A percentile compares a stretch with the other conserved stretches of the same genome.
Evolutionary conservation across 2,797 vertebrate genomes (phyloP).

Genomic region (Enteromius anoplus): DNA sequence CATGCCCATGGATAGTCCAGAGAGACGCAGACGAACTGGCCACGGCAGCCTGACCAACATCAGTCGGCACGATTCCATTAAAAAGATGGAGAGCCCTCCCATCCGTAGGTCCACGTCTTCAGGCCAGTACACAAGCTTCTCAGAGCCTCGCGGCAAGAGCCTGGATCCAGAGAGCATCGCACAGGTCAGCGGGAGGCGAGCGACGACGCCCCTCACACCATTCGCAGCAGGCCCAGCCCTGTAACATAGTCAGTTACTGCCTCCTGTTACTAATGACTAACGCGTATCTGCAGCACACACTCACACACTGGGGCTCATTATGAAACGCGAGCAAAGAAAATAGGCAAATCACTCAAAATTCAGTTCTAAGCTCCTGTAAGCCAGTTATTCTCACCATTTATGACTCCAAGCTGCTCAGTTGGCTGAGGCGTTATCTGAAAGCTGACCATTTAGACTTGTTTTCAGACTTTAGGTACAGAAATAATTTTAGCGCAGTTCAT

Average conservation of each 20-base stretch:
- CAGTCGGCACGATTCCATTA: conserved; percentile 92
- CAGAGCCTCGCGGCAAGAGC: conserved; percentile 86
- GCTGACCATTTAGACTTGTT: conserved; percentile 10
- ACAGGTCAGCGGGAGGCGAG: conserved; percentile 89
- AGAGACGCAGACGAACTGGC: conserved; percentile 85
- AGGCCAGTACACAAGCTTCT: conserved; percentile 91
- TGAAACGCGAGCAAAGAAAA: neutral
- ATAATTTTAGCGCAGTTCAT: neutral
- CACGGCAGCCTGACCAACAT: conserved; percentile 94
- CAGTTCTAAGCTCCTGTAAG: neutral
- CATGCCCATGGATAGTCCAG: conserved; percentile 88
- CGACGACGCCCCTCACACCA: conserved; percentile 74
- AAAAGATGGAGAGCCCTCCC: conserved; percentile 94
- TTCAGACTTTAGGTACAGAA: neutral
- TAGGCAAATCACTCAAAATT: neutral
- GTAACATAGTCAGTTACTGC: conserved; percentile 75
- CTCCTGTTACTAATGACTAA: conserved; percentile 72
- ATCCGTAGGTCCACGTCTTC: conserved; percentile 96
- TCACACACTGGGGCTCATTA: conserved; percentile 6
- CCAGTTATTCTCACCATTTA: neutral
- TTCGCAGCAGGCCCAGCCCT: conserved; percentile 78
- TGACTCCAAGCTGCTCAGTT: neutral
- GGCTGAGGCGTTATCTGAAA: neutral
- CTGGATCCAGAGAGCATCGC: conserved; percentile 98
- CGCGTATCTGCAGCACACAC: conserved; percentile 31